A percentile compares a stretch with the other conserved stretches of the same genome.
Conservation (phyloP, 2,797 vertebrate species). For the Poliocrania exsul region DNA sequence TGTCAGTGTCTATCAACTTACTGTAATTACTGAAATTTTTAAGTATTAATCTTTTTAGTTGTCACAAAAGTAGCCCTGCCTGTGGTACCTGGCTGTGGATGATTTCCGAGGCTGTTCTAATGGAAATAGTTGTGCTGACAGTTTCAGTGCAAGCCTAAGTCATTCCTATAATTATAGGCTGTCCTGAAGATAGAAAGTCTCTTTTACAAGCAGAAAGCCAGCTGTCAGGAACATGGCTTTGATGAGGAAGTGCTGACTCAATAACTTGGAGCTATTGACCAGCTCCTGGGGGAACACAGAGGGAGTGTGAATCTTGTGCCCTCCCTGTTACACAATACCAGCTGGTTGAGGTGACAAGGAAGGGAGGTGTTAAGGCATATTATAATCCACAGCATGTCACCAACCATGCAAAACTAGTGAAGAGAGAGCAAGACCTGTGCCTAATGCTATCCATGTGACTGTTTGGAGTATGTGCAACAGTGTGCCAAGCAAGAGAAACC, state of each 20-base stretch:
- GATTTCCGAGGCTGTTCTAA: neutral
- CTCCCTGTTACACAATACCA: rapidly evolving
- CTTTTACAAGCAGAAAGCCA: neutral
- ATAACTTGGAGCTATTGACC: neutral
- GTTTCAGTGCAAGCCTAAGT: neutral
- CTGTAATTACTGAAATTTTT: neutral
- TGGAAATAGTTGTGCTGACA: neutral
- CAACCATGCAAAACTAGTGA: rapidly evolving
- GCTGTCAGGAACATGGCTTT: neutral
- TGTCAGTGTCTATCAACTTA: neutral
- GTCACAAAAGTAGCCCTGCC: neutral
- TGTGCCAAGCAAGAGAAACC: neutral
- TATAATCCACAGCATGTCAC: rapidly evolving
- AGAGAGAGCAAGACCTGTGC: neutral
- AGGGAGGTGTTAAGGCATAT: neutral
- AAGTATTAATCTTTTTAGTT: neutral
- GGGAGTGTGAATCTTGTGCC: neutral
- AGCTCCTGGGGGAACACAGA: neutral
- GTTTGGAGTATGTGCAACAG: rapidly evolving
- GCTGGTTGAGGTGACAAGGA: neutral
- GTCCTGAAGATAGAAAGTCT: neutral
- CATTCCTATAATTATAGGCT: neutral
- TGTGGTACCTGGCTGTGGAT: neutral
- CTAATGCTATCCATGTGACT: neutral
- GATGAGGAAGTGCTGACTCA: neutral